Evolutionary conservation across 2,888 invertebrate species (phyloP).

Genomic region (Volucella inanis): DNA sequence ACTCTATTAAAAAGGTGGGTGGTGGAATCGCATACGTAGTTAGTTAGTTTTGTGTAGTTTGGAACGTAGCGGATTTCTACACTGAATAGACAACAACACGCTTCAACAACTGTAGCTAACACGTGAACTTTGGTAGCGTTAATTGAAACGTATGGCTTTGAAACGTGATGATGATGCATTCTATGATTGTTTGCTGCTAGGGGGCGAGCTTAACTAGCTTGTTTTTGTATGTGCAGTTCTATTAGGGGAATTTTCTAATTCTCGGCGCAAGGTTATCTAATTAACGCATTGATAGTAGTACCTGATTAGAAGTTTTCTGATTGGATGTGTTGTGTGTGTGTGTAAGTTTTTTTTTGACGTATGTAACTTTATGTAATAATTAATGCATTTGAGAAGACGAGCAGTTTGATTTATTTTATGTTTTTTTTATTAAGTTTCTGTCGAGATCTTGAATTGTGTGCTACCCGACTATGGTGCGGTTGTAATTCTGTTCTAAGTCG

Average conservation of each 20-base stretch:
- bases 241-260: slow-evolving; percentile 21
- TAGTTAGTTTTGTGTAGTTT: slow-evolving; percentile 6
- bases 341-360: no score
- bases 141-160: slow-evolving; percentile 42
- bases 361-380: no score
- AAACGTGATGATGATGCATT: slow-evolving; percentile 64
- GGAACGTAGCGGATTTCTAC: slow-evolving; percentile 7
- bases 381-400: no score
- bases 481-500: no score
- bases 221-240: slow-evolving; percentile 18
- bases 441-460: no score
- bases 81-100: slow-evolving; percentile 22
- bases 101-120: slow-evolving; percentile 33
- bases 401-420: no score
- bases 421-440: no score
- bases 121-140: slow-evolving; percentile 56
- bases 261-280: slow-evolving; percentile 30
- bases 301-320: no score
- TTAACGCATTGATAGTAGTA: neutral
- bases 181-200: neutral
- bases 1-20: neutral
- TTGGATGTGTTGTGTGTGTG: no score
- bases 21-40: neutral
- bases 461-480: no score
- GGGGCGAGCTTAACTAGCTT: slow-evolving; percentile 1